Base-by-base conservation (phyloP, 92 coral and sea anemone species). In the Porites divaricata region DNA sequence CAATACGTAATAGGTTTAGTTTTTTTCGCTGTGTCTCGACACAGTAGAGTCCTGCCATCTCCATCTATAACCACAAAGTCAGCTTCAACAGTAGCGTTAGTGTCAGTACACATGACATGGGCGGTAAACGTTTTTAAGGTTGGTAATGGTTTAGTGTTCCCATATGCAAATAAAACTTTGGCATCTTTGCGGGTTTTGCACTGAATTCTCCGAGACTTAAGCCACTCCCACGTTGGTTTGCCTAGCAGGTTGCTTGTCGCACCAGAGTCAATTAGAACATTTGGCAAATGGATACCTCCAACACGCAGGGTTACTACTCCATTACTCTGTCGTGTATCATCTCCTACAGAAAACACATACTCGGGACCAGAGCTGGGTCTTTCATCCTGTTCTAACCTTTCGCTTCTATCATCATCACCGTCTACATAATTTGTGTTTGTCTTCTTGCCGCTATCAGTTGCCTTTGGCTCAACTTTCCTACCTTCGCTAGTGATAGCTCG, bases 231-330 rank as follows among this genome's bases (percentile, higher is more conserved):
- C 14, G 76, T 51, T 22, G 5, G 10, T 9, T 70, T 22, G 20
- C 66, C 90, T 20, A 87, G 16, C 14, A 75, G 52, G 75, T 82
- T 67, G 77, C 87, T 26, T 28, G 78, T 72, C 15, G 71, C 62
- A 6, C 83, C 83, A 4, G 83, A 88, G 24, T 88, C 88, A 51
- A 81, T 74, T 10, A 81, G 73, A 28, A 87, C 83, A 75, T 81
- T 68, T 50, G 79, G 70, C 77, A 81, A 59, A 23, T n/a, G n/a
- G n/a, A n/a, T 74, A 66, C 73, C 88, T n/a, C 77, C 91, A 24
- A 58, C 63, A 7, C 13, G 61, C 17, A 81, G 25, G 8, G 75
- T 65, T 51, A 67, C 79, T 48, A 35, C 51, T 63, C 87, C 83
- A 17, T 23, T 59, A n/a, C 41, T 56, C n/a, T 53, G 78, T 15